Base-by-base conservation (phyloP, 2,113 vertebrate genomes). In the Mungos mungo region DNA sequence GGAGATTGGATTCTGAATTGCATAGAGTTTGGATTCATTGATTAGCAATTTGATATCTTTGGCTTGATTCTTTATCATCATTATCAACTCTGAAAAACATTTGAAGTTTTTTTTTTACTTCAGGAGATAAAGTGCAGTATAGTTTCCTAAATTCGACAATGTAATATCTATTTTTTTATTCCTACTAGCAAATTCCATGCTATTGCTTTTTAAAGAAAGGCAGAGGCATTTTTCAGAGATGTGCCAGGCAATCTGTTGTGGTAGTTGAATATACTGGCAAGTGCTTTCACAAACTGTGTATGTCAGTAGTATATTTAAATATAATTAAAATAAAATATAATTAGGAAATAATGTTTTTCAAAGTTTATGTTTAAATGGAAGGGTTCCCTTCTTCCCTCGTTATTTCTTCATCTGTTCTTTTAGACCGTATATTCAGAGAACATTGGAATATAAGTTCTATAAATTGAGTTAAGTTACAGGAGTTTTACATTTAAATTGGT, bases 181-280 rank as follows among this genome's bases (percentile, higher is more conserved):
- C 86, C 82, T 90, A 88, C 83, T 98, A 97, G 96, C 96, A 98
- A 97, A 98, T 98, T 98, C 92, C 90, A 93, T 98, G 93, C 93
- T 97, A 98, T 93, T 97, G 97, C 97, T 98, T 93, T 97, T 98
- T 98, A 98, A 98, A 97, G 95, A 98, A 98, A 98, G 97, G 97
- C 97, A 98, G 98, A 98, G 98, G 98, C 98, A 96, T 98, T 92
- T 98, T 98, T 98, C 81, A 88, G 98, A 98, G 97, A 98, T 65
- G 74, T 97, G 98, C 98, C 98, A 98, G 91, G 97, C 98, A 98
- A 98, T 99, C 98, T 99, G 98, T 97, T 97, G 92, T 98, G 97
- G 96, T 97, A 89, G 93, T 97, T 99, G 98, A 98, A 98, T 98
- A 98, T 98, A 97, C 97, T 98, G 97, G 97, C 97, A 98, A 98